phyloP scores from a whole-genome alignment of 2,113 vertebrate genomes.

The Chrysochloris asiatica region DNA sequence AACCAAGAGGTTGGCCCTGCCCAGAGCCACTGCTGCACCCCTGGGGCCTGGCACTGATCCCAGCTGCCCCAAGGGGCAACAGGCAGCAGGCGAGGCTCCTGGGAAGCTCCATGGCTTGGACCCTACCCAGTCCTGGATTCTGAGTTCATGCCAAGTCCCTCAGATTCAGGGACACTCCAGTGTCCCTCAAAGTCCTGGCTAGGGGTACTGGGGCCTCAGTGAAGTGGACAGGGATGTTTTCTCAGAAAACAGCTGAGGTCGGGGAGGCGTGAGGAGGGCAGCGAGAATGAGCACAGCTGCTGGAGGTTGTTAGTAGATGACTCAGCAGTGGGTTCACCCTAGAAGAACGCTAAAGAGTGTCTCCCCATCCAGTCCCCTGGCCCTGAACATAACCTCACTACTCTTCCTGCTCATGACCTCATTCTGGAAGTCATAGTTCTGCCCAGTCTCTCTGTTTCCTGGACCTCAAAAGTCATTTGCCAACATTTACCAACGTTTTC shows the following conservation, averaged over 20 bases:
- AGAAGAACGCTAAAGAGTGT: not conserved
- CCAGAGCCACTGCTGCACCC: not conserved
- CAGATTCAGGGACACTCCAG: not conserved
- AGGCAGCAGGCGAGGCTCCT: not conserved
- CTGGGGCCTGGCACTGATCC: not conserved
- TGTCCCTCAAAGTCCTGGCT: not conserved
- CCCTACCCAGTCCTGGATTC: not conserved
- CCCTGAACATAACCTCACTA: not conserved
- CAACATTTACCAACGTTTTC: not conserved
- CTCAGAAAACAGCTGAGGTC: not conserved
- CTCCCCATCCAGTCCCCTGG: not conserved
- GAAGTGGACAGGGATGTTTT: not conserved
- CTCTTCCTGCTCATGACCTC: not conserved
- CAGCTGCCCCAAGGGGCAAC: not conserved
- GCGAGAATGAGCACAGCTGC: not conserved
- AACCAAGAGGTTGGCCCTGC: constrained; percentile 17
- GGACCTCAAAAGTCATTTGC: constrained; percentile 1
- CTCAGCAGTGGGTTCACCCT: not conserved
- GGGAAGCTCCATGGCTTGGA: not conserved
- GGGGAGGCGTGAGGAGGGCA: not conserved
- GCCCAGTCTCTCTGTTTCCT: not conserved
- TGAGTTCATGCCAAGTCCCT: not conserved
- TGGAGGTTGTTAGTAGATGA: not conserved
- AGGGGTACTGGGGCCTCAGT: not conserved
- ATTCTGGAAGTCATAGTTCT: not conserved